Conservation (phyloP, 2,888 invertebrate genomes). For the Orthosia gracilis region DNA sequence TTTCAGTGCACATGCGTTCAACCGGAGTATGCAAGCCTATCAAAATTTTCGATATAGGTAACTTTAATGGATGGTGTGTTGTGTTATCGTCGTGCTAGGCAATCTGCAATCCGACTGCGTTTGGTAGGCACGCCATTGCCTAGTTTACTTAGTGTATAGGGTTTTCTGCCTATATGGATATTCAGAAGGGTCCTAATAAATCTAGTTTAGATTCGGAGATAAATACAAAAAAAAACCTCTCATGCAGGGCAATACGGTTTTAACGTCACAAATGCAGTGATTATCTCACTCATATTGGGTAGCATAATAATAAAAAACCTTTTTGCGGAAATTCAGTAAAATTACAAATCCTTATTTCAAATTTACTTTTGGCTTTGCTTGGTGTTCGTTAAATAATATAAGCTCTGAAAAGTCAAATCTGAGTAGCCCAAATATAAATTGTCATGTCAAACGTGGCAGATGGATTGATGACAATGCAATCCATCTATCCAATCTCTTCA, state of each 20-base stretch:
- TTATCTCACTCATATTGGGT: too few species aligned
- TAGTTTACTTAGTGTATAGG: background rate
- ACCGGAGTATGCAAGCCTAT: conserved; percentile 19
- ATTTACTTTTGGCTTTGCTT: too few species aligned
- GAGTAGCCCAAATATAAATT: background rate
- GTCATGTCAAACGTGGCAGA: too few species aligned
- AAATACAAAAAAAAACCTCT: too few species aligned
- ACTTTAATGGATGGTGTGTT: background rate
- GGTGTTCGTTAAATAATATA: too few species aligned
- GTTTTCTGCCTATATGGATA: background rate
- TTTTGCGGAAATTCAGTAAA: too few species aligned
- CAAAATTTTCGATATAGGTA: conserved; percentile 32
- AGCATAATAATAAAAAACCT: too few species aligned
- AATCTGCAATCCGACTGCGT: background rate
- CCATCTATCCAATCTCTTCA: background rate
- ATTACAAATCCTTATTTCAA: too few species aligned
- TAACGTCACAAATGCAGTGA: too few species aligned
- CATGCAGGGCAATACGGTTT: too few species aligned
- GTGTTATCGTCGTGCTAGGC: background rate
- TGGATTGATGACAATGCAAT: background rate
- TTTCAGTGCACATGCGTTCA: conserved; percentile 56
- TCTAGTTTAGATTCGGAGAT: too few species aligned
- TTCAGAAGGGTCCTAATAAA: background rate
- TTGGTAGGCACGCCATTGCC: background rate
- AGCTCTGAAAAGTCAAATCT: too few species aligned